Base-by-base conservation (phyloP, 1,140 invertebrate genomes). In the Vanessa tameamea region DNA sequence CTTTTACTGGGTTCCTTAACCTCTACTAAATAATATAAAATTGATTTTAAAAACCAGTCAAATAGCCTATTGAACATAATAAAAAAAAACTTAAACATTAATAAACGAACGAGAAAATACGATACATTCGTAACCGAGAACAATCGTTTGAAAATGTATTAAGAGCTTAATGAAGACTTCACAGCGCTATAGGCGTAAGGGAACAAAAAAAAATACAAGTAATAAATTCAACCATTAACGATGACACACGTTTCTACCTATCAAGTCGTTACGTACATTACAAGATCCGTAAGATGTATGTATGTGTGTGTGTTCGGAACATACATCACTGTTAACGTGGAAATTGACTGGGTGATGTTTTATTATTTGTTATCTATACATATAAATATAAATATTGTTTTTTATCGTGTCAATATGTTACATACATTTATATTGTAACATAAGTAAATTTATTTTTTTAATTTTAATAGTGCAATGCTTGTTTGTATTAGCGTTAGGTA, bases 151-250 rank as follows among this genome's bases (percentile, higher is more conserved):
- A 50, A 72, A 66, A 67, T 63, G 57, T 72, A 50, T 51, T 61
- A 68, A 73, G 59, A 68, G 72, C 65, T 43, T 68, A 73, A 73
- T 73, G 72, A 73, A 73, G 72, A 48, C 71, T 67, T 73, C 72
- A 63, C 70, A 61, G n/a, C 57, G 57, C 57, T 63, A 59, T 23
- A 50, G 55, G 57, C 55, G 55, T 37, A 61, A 61, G 57, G 31
- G 26, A 61, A 61, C 68, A 68, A 67, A 53, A 82, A 80, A 79
- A 80, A 43, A 47, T n/a, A 31, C 78, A 75, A 71, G 57, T 81
- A 72, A 85, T 85, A 82, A 85, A 85, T 83, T 77, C 70, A 77
- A 77, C 77, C 82, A 85, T 83, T 82, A 84, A 80, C 72, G 64
- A 82, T 76, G 79, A 78, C 78, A 77, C 70, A 72, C 72, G 71